Conservation (phyloP, 1,140 invertebrate genomes). For the Lepidurus apus region DNA sequence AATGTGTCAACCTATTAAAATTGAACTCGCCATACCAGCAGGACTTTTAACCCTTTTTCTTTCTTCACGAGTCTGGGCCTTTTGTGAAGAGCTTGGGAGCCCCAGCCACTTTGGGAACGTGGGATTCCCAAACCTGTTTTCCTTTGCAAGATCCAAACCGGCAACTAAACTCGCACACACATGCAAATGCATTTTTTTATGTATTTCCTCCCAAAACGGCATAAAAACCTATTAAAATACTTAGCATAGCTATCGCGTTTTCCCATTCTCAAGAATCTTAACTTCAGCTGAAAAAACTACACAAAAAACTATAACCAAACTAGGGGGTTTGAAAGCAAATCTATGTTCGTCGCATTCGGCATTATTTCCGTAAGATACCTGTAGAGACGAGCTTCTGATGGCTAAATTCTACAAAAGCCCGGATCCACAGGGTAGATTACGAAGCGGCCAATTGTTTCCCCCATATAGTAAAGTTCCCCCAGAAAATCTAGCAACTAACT, state of each 20-base stretch:
- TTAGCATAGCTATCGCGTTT: background rate
- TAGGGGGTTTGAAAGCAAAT: too few relatives aligned
- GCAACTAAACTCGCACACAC: background rate
- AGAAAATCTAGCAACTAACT: background rate
- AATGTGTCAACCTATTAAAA: constrained; percentile 16
- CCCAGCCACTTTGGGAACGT: background rate
- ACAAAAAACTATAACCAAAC: background rate
- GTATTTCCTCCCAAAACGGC: background rate
- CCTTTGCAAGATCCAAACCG: background rate
- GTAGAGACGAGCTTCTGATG: constrained; percentile 98
- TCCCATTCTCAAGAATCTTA: background rate
- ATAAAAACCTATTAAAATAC: constrained; percentile 1
- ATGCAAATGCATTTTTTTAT: background rate
- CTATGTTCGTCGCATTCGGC: constrained; percentile 51
- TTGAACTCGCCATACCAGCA: background rate
- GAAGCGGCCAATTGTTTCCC: constrained; percentile 58
- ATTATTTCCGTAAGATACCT: constrained; percentile 91
- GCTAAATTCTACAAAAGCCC: constrained; percentile 85
- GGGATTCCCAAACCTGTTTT: constrained; percentile 18
- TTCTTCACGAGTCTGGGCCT: background rate
- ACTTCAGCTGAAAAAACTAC: background rate
- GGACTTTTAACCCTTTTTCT: background rate
- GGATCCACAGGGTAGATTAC: constrained; percentile 99
- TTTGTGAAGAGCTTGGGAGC: background rate
- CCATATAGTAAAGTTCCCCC: background rate